These are phyloP conservation scores for Clarias laeviceps DNA, from an alignment of 2,797 vertebrate genomes.

Conservation along the genomic window DNA sequence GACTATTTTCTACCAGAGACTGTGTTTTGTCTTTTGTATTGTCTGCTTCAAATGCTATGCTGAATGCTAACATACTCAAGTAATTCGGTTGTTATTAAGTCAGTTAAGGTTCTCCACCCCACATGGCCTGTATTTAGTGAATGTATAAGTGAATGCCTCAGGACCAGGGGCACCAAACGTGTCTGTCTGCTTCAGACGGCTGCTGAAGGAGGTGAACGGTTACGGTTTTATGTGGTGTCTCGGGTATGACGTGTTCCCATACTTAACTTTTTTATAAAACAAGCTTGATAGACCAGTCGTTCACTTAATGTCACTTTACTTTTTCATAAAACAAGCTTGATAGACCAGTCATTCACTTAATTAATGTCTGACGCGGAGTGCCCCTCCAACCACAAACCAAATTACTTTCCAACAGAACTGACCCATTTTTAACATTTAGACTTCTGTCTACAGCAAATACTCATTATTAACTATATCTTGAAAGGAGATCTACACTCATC, in stretches of 20 bases:
- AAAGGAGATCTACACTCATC: too few species aligned
- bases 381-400: too few species aligned
- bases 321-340: background rate
- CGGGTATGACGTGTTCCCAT: background rate
- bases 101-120: background rate
- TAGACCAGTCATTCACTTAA: background rate
- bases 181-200: background rate
- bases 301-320: background rate
- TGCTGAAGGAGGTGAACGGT: background rate
- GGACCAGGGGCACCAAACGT: background rate
- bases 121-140: background rate
- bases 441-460: background rate
- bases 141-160: too few species aligned
- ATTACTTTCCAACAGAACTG: background rate
- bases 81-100: constrained; percentile 13
- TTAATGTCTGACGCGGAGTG: background rate
- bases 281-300: background rate
- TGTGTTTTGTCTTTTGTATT: background rate
- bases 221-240: background rate
- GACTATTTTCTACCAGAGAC: background rate
- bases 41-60: background rate
- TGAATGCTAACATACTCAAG: background rate
- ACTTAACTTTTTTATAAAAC: background rate
- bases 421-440: background rate
- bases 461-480: background rate